A percentile compares a stretch with the other conserved stretches of the same genome.
Conservation (phyloP, 2,888 invertebrate genomes). For the Mesoligia furuncula region DNA sequence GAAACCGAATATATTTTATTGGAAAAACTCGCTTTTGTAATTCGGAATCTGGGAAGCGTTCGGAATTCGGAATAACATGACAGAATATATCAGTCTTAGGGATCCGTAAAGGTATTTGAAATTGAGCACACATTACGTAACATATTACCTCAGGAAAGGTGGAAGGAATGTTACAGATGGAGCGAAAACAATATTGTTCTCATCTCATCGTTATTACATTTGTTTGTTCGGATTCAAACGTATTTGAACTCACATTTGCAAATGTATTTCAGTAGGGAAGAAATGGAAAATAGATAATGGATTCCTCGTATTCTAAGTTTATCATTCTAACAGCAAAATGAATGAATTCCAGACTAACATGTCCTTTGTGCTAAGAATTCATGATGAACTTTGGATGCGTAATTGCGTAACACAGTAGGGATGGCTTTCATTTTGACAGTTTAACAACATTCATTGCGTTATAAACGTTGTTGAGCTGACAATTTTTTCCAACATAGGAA, state of each 20-base stretch:
- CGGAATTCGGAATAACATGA: conserved; percentile 21
- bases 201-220: conserved; percentile 38
- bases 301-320: background rate
- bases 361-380: background rate
- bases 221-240: conserved; percentile 7
- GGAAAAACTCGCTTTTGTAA: background rate
- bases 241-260: conserved; percentile 36
- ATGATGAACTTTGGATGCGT: background rate
- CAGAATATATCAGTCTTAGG: conserved; percentile 4
- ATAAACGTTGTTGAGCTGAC: too few relatives aligned
- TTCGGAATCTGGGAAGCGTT: conserved; percentile 18
- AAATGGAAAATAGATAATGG: conserved; percentile 2
- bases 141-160: background rate
- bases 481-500: too few relatives aligned
- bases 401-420: too few relatives aligned
- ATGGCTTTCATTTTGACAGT: too few relatives aligned
- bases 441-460: too few relatives aligned
- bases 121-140: conserved; percentile 1
- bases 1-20: conserved; percentile 15
- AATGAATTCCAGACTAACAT: background rate
- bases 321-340: background rate
- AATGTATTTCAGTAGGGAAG: conserved; percentile 10
- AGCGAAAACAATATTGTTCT: conserved; percentile 1
- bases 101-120: conserved; percentile 7
- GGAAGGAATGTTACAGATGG: background rate